Base-by-base conservation (phyloP, 2,888 invertebrate genomes). In the Sarcophaga rosellei region DNA sequence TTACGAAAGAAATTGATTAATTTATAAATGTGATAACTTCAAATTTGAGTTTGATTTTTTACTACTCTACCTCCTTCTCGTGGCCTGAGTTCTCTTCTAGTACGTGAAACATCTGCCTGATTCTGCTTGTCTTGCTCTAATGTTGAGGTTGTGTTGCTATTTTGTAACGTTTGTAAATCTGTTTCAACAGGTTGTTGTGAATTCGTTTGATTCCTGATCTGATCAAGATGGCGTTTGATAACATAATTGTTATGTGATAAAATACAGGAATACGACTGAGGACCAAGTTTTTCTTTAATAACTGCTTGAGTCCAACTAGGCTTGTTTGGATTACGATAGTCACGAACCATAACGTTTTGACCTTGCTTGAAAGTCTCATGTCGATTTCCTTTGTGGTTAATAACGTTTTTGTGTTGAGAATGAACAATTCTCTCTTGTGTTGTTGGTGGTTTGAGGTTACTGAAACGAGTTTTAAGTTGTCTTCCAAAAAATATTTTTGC, bases 301-400 rank as follows among this genome's bases (percentile, higher is more conserved):
- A 68, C 76, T 63, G 87, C 88, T 73, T 85, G 76, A n/a, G 84
- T 63, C 87, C 87, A 87, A 73, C 69, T 74, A 63, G 73, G 35
- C 75, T 87, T 87, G 21, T 88, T 88, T 53, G 83, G 81, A 69
- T 87, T 81, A 23, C 81, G 79, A 78, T 85, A 87, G 59, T 87
- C 86, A 72, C 83, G 76, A 17, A 84, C 74, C 75, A 86, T 79
- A 62, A 85, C 85, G 17, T 74, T 57, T 63, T 86, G 73, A 17
- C 87, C 87, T 75, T 68, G 25, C 12, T 65, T 23, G 53, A 87
- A 82, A 15, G 20, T 59, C 21, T 68, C 23, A 44, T 86, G 77
- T 45, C 85, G 73, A 61, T 87, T 84, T 66, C 84, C 79, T 72
- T 86, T 86, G 65, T 69, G 79, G 53, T 85, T 84, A 0, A 17